phyloP scores from a whole-genome alignment of 2,113 vertebrate genomes.

The Ranitomeya imitator region DNA sequence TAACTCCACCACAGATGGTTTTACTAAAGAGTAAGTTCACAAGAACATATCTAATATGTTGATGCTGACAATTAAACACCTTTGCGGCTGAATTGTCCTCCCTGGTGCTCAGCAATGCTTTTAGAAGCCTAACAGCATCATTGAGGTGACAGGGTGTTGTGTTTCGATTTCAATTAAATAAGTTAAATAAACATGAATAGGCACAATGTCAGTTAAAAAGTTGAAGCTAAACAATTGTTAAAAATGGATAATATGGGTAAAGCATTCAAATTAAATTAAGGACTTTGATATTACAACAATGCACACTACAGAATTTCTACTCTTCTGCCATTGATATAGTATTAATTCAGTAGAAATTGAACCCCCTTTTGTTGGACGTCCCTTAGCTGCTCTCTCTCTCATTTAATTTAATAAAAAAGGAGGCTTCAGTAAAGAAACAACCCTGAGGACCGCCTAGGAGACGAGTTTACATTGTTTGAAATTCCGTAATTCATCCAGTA shows the following conservation, averaged over 20 bases:
- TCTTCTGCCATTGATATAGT: constrained; percentile 21
- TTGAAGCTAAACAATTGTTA: not conserved
- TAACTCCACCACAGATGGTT: constrained; percentile 17
- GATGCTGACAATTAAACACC: constrained; percentile 41
- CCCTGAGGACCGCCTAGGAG: constrained; percentile 48
- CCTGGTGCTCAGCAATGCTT: constrained; percentile 15
- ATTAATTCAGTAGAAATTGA: constrained; percentile 33
- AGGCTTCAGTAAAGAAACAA: constrained; percentile 41
- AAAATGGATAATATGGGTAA: constrained; percentile 17
- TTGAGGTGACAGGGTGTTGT: constrained; percentile 16
- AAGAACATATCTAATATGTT: constrained; percentile 26
- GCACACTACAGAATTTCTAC: not conserved
- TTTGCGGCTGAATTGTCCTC: constrained; percentile 38
- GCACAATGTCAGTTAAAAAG: constrained; percentile 30
- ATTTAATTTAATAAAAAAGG: constrained; percentile 42
- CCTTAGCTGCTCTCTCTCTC: constrained; percentile 7
- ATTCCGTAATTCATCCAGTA: constrained; percentile 41
- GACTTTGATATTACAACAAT: constrained; percentile 32
- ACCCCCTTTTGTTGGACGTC: constrained; percentile 41
- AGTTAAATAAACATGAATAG: constrained; percentile 28
- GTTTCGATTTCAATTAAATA: constrained; percentile 34
- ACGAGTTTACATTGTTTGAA: constrained; percentile 59
- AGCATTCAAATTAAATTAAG: constrained; percentile 24
- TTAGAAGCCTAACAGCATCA: not conserved
- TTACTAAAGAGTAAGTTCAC: constrained; percentile 6